phyloP scores from a whole-genome alignment of 1,140 invertebrate genomes.

The Thaumetopoea pityocampa region DNA sequence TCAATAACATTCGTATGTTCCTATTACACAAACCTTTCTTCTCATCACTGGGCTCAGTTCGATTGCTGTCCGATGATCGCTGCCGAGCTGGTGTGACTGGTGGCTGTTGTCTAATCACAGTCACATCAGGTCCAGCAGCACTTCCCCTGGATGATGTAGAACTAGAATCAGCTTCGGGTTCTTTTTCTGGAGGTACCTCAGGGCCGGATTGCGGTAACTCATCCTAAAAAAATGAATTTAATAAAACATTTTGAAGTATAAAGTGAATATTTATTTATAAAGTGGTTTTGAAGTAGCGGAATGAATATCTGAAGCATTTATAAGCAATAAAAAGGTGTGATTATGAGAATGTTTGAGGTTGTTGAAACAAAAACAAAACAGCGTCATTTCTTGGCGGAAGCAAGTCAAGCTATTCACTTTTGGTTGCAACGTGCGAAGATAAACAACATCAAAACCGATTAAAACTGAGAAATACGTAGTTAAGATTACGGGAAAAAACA shows the following conservation, averaged over 20 bases:
- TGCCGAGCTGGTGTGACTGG: constrained; percentile 50
- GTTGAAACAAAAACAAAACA: no score
- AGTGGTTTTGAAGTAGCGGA: no score
- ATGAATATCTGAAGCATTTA: no score
- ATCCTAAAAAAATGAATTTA: constrained; percentile 32
- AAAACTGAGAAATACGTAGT: no score
- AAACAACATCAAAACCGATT: no score
- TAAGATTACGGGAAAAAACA: no score
- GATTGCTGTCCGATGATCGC: constrained; percentile 60
- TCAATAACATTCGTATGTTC: no score
- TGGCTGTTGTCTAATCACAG: constrained; percentile 45
- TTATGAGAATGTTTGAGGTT: no score
- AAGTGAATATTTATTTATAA: neutral
- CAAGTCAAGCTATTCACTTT: no score
- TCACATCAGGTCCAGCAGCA: constrained; percentile 53
- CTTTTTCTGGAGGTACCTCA: constrained; percentile 44
- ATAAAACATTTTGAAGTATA: neutral
- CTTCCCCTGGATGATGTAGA: constrained; percentile 62
- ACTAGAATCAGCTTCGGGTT: constrained; percentile 48
- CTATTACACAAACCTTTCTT: constrained; percentile 48
- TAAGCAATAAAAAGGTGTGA: no score
- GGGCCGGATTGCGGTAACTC: constrained; percentile 56
- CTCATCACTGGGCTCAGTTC: constrained; percentile 65
- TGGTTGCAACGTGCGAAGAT: no score
- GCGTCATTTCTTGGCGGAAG: no score